These are phyloP conservation scores for Julus scandinavius DNA, from an alignment of 2,888 invertebrate genomes.

Conservation along the genomic window DNA sequence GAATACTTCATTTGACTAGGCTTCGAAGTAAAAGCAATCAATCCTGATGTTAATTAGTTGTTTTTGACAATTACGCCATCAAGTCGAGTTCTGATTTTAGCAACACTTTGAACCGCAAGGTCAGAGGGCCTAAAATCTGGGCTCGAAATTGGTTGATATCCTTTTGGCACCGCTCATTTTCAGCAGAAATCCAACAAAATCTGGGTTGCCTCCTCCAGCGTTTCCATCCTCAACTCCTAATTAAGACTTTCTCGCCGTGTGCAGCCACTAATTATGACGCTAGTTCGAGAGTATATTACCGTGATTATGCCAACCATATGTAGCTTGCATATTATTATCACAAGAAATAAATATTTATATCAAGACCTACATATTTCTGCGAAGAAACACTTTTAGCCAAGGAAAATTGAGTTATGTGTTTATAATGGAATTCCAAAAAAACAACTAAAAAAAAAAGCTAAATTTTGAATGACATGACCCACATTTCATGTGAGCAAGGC, in stretches of 20 bases:
- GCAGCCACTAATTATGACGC: not conserved
- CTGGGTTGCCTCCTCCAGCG: not conserved
- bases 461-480: not conserved
- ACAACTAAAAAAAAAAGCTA: not conserved
- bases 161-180: not conserved
- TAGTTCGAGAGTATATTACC: not conserved
- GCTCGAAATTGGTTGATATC: not conserved
- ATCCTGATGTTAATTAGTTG: not conserved
- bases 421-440: not conserved
- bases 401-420: conserved; percentile 7
- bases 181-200: not conserved
- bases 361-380: conserved; percentile 19
- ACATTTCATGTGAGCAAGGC: not conserved
- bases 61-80: not conserved
- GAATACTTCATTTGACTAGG: too few relatives aligned
- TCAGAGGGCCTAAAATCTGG: not conserved
- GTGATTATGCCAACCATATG: not conserved
- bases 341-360: not conserved
- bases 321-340: conserved; percentile 8
- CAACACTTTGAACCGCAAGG: not conserved
- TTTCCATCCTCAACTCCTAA: not conserved
- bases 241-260: not conserved
- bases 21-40: not conserved
- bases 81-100: not conserved
- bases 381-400: not conserved